Percentiles rank a stretch among this genome's conserved stretches.
Evolutionary conservation across 2,888 invertebrate genomes (phyloP).

Genomic region (Sarcophaga caerulescens): DNA sequence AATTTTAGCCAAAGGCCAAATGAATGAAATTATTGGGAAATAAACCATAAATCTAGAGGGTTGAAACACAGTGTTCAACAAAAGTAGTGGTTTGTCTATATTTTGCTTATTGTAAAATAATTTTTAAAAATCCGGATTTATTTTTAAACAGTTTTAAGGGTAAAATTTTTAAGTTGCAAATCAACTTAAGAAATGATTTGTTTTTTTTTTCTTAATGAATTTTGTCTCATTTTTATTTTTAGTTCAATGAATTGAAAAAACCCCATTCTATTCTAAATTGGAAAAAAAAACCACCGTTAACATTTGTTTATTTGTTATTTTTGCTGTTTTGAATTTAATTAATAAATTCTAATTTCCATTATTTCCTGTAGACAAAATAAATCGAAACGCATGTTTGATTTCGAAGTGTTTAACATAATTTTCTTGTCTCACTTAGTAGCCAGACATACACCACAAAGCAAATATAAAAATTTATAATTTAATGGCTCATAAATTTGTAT

Average conservation of each 20-base stretch:
- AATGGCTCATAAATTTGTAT: slow-evolving; percentile 50
- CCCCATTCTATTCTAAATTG: too few relatives aligned
- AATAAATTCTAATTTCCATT: slow-evolving; percentile 5
- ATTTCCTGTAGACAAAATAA: slow-evolving; percentile 26
- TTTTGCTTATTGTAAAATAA: too few relatives aligned
- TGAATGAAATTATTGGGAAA: slow-evolving; percentile 48
- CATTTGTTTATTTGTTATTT: neutral
- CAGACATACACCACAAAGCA: neutral
- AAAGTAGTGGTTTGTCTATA: too few relatives aligned
- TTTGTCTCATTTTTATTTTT: too few relatives aligned
- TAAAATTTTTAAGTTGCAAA: neutral
- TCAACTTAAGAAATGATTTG: too few relatives aligned
- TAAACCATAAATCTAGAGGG: neutral
- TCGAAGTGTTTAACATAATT: slow-evolving; percentile 4
- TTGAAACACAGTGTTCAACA: too few relatives aligned
- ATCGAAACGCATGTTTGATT: neutral
- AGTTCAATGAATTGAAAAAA: too few relatives aligned
- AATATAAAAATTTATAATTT: slow-evolving; percentile 29
- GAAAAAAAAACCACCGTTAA: neutral
- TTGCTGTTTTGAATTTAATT: neutral
- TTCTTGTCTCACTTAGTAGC: neutral
- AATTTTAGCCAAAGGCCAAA: slow-evolving; percentile 55
- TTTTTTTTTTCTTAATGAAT: too few relatives aligned
- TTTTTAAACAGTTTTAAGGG: slow-evolving; percentile 19
- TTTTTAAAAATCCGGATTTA: slow-evolving; percentile 5